These are phyloP conservation scores for Ruditapes philippinarum DNA, from an alignment of 1,140 invertebrate species.

Conservation along the genomic window DNA sequence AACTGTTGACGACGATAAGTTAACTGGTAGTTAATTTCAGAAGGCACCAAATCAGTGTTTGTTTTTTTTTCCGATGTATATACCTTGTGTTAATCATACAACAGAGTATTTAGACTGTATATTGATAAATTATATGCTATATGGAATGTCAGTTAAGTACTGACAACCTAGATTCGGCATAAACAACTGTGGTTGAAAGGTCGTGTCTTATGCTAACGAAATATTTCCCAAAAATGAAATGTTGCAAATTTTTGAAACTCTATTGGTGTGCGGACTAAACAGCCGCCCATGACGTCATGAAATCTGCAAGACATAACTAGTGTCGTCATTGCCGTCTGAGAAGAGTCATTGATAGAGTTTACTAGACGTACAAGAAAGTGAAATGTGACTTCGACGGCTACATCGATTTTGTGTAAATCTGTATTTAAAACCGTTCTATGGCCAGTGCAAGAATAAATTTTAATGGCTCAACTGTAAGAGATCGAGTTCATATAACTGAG, in stretches of 20 bases:
- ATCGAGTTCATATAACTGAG: not conserved
- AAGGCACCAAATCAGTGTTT: too few species aligned
- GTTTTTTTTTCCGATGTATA: too few species aligned
- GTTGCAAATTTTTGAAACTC: too few species aligned
- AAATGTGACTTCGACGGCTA: constrained; percentile 3
- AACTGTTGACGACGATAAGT: too few species aligned
- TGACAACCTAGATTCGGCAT: not conserved
- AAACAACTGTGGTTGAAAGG: not conserved
- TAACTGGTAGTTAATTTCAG: too few species aligned
- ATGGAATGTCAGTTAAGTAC: not conserved
- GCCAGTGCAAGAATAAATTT: too few species aligned
- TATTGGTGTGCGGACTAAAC: not conserved
- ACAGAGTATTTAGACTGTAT: not conserved
- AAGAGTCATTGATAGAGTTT: not conserved
- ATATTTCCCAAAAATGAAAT: not conserved
- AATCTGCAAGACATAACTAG: too few species aligned
- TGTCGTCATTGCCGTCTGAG: not conserved
- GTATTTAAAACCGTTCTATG: not conserved
- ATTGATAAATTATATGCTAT: not conserved
- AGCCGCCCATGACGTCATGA: too few species aligned
- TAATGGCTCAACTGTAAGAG: not conserved
- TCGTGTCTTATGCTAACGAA: not conserved
- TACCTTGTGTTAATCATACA: too few species aligned
- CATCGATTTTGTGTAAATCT: not conserved
- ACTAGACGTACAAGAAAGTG: constrained; percentile 5